Evolutionary conservation across 2,113 vertebrate species (phyloP).

Genomic region (Podiceps cristatus): DNA sequence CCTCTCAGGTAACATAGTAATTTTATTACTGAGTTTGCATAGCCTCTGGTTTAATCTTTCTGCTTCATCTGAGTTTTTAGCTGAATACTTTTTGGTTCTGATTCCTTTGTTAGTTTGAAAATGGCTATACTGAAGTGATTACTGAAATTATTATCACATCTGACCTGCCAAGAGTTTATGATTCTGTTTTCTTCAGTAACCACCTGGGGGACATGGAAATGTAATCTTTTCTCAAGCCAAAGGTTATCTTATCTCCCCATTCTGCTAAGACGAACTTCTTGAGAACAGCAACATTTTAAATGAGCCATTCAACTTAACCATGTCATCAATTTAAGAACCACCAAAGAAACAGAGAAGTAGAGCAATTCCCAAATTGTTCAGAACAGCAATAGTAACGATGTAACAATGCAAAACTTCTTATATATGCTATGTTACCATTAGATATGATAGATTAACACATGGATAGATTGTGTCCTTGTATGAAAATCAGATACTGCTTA

Average conservation of each 20-base stretch:
- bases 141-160: not conserved
- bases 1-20: not conserved
- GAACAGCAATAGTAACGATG: rapidly evolving
- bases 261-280: not conserved
- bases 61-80: not conserved
- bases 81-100: not conserved
- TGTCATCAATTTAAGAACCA: not conserved
- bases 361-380: not conserved
- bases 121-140: not conserved
- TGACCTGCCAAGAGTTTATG: not conserved
- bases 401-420: not conserved
- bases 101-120: not conserved
- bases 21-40: not conserved
- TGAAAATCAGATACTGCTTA: not conserved
- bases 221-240: not conserved
- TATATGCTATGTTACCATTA: not conserved
- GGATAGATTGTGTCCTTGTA: not conserved
- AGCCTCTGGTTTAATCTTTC: not conserved
- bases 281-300: not conserved
- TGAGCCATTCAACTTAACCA: not conserved
- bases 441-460: not conserved
- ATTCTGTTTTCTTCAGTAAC: not conserved
- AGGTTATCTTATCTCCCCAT: not conserved
- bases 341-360: not conserved
- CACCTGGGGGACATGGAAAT: not conserved